Evolutionary conservation across 2,888 invertebrate genomes (phyloP), one percentile per base, ranked within the genome.

Genomic region (Chalcosyrphus nemorum): DNA sequence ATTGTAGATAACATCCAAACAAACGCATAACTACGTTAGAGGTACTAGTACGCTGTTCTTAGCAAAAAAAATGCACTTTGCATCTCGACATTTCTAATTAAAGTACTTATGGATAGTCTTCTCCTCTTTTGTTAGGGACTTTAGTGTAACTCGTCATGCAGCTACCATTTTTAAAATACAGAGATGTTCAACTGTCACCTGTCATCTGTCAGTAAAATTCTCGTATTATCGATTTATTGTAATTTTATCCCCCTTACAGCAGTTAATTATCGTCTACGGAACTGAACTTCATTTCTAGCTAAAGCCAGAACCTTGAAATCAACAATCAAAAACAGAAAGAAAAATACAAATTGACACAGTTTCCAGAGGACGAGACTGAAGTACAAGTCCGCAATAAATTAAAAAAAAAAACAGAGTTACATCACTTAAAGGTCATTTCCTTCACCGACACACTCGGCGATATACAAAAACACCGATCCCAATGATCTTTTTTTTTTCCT

Each of bases 361-460:
- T 80, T 80, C 74, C 74, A 80, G 84, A 75, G 80, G 84, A 84
- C 80, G 74, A 84, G 38, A 63, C 45, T 32, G 47, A 54, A 74
- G 43, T 78, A 76, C 76, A 82, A 74, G 32, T 59, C 80, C 29
- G 65, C 56, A 68, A 84, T 84, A 84, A 80, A 81, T 77, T 29
- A 66, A 68, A 76, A 68, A n/a, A n/a, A n/a, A n/a, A n/a, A n/a
- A n/a, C n/a, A n/a, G 52, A 84, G 65, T 84, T 84, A 70, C 84
- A 84, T 78, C 70, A 84, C 50, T 70, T 80, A 70, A 75, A 84
- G 84, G 84, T 80, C 84, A 71, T 75, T 84, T 84, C 80, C 84
- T 84, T 75, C 78, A 78, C 47, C 63, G 68, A 78, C n/a, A n/a
- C n/a, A n/a, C 15, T 74, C 56, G 4, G 54, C 43, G 45, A 13